Conservation (phyloP, 2,888 invertebrate species). For the Periphyllus acericola region DNA sequence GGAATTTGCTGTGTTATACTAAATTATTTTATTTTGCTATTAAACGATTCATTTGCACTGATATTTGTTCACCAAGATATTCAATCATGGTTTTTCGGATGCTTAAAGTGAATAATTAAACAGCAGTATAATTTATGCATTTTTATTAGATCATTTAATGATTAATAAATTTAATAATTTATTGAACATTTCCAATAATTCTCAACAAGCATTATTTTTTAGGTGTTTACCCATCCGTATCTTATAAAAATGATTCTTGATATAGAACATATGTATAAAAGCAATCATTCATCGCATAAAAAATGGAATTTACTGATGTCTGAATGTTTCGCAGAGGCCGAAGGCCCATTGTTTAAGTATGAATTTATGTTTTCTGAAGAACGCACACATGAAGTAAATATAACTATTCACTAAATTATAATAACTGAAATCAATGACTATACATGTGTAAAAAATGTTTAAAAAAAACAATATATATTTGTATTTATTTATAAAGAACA, state of each 20-base stretch:
- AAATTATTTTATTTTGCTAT: constrained; percentile 51
- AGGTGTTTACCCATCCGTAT: constrained; percentile 47
- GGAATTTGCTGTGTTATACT: constrained; percentile 49
- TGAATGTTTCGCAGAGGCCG: constrained; percentile 16
- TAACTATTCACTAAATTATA: background rate
- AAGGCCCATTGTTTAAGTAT: constrained; percentile 50
- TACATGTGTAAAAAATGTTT: too few relatives aligned
- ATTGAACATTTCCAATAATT: background rate
- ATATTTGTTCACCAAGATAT: constrained; percentile 53
- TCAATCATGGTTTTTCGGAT: constrained; percentile 40
- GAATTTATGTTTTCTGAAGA: constrained; percentile 52
- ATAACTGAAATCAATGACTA: too few relatives aligned
- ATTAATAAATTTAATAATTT: background rate
- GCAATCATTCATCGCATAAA: background rate
- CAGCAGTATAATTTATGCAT: background rate
- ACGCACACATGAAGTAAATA: constrained; percentile 22
- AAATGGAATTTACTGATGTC: constrained; percentile 34
- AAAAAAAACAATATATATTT: too few relatives aligned
- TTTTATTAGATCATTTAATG: background rate
- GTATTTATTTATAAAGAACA: too few relatives aligned
- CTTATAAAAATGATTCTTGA: constrained; percentile 37
- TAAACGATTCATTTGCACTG: constrained; percentile 35
- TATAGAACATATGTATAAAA: constrained; percentile 10
- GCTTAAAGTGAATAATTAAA: constrained; percentile 35
- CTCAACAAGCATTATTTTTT: background rate